Conservation (phyloP, 2,113 vertebrate genomes). For the Elephas maximus region DNA sequence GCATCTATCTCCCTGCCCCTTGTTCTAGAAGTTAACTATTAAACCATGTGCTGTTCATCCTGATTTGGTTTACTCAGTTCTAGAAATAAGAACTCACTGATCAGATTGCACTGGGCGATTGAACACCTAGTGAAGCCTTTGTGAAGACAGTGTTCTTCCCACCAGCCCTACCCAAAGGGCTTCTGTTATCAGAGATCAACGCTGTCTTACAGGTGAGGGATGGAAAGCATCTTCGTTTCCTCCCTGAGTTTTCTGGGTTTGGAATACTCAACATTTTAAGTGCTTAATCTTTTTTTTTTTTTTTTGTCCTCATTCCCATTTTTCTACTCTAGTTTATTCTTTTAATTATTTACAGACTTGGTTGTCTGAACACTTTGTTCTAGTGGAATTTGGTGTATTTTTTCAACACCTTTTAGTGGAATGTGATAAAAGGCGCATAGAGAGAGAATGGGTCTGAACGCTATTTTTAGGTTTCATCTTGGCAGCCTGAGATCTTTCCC, state of each 20-base stretch:
- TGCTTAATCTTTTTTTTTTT: not conserved
- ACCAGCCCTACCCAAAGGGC: not conserved
- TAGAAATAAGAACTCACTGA: slow-evolving; percentile 73
- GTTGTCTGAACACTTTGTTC: slow-evolving; percentile 70
- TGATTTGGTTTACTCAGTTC: slow-evolving; percentile 79
- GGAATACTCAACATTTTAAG: slow-evolving; percentile 63
- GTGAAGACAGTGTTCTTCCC: slow-evolving; percentile 70
- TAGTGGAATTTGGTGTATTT: slow-evolving; percentile 52
- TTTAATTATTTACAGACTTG: slow-evolving; percentile 81
- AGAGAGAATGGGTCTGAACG: not conserved
- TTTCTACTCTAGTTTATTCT: slow-evolving; percentile 63
- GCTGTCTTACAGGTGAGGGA: not conserved
- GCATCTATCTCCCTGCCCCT: slow-evolving; percentile 78
- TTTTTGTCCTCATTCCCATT: not conserved
- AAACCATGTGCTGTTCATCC: slow-evolving; percentile 75
- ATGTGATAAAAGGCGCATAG: slow-evolving; percentile 12
- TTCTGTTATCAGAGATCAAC: slow-evolving; percentile 51
- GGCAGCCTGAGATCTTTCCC: slow-evolving; percentile 25
- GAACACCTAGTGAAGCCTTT: slow-evolving; percentile 53
- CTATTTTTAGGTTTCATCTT: slow-evolving; percentile 60
- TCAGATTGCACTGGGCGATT: slow-evolving; percentile 67
- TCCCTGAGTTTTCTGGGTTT: slow-evolving; percentile 41
- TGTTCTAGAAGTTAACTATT: slow-evolving; percentile 83
- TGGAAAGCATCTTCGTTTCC: slow-evolving; percentile 48
- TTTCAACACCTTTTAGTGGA: slow-evolving; percentile 70